phyloP scores from a whole-genome alignment of 2,888 invertebrate genomes.

The Chorisops tibialis region DNA sequence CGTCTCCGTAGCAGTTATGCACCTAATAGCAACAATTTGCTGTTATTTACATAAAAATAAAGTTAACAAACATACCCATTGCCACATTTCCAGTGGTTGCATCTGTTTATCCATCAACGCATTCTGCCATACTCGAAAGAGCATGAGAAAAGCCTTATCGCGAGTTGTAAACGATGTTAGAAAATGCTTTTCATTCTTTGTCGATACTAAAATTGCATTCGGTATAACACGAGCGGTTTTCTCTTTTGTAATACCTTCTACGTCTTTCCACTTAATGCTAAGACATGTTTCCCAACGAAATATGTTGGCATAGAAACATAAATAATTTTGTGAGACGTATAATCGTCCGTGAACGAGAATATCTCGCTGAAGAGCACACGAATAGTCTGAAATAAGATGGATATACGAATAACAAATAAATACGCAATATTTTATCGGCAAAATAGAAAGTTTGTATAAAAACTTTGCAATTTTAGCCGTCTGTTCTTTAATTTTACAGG shows the following conservation, averaged over 20 bases:
- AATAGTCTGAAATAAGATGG: conserved; percentile 78
- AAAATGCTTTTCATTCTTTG: conserved; percentile 81
- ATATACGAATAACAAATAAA: too few species aligned
- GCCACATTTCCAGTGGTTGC: conserved; percentile 80
- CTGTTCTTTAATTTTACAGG: background rate
- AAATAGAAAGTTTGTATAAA: background rate
- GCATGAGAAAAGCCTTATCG: conserved; percentile 92
- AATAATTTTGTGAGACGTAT: conserved; percentile 91
- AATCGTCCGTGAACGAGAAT: conserved; percentile 93
- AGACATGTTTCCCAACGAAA: conserved; percentile 94
- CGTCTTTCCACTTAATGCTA: conserved; percentile 82
- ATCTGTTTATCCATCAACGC: conserved; percentile 87
- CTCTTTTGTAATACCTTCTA: conserved; percentile 91
- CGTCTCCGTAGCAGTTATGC: conserved; percentile 90
- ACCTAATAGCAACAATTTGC: too few species aligned
- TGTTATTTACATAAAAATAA: conserved; percentile 6
- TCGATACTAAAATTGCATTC: conserved; percentile 87
- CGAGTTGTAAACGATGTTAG: conserved; percentile 91
- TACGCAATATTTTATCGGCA: background rate
- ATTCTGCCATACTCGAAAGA: conserved; percentile 95
- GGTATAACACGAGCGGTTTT: conserved; percentile 93
- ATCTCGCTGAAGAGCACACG: conserved; percentile 94
- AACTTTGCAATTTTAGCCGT: too few species aligned
- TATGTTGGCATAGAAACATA: conserved; percentile 97
- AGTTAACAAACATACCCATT: conserved; percentile 62